Percentiles rank a stretch among this genome's conserved stretches.
Conservation (phyloP, 2,113 vertebrate genomes). For the Lepisosteus oculatus region DNA sequence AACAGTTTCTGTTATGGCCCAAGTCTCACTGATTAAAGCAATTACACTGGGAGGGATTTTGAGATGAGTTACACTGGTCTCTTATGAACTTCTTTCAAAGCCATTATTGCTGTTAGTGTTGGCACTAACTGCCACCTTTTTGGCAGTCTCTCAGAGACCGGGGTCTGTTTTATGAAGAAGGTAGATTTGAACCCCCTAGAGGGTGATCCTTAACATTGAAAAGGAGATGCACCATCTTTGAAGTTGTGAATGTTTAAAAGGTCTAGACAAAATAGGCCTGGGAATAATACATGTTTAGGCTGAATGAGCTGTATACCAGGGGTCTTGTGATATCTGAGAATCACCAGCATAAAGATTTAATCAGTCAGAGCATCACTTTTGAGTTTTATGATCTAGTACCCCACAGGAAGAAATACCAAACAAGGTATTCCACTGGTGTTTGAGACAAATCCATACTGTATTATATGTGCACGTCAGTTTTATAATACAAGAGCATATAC, state of each 20-base stretch:
- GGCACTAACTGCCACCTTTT: slow-evolving; percentile 56
- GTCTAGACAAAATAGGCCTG: slow-evolving; percentile 28
- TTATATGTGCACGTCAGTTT: slow-evolving; percentile 9
- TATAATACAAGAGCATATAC: slow-evolving; percentile 20
- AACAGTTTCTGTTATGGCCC: not conserved
- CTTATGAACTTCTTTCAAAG: slow-evolving; percentile 58
- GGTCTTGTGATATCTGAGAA: slow-evolving; percentile 35
- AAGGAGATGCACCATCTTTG: not conserved
- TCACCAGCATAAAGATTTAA: slow-evolving; percentile 56
- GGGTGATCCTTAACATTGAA: slow-evolving; percentile 22
- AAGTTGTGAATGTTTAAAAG: slow-evolving; percentile 5
- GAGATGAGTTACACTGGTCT: slow-evolving; percentile 31
- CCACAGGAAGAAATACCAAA: slow-evolving; percentile 39
- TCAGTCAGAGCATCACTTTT: slow-evolving; percentile 38
- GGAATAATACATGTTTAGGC: slow-evolving; percentile 43
- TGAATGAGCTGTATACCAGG: slow-evolving; percentile 32
- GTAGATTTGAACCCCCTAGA: slow-evolving; percentile 35
- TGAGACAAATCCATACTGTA: slow-evolving; percentile 27
- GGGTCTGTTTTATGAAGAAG: slow-evolving; percentile 33
- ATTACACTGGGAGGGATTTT: not conserved
- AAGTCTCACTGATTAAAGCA: not conserved
- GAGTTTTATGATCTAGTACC: slow-evolving; percentile 29
- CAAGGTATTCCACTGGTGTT: slow-evolving; percentile 37
- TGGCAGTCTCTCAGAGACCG: slow-evolving; percentile 46
- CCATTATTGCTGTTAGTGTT: slow-evolving; percentile 62